phyloP scores from a whole-genome alignment of 2,888 invertebrate species.

The Andrena minutula region DNA sequence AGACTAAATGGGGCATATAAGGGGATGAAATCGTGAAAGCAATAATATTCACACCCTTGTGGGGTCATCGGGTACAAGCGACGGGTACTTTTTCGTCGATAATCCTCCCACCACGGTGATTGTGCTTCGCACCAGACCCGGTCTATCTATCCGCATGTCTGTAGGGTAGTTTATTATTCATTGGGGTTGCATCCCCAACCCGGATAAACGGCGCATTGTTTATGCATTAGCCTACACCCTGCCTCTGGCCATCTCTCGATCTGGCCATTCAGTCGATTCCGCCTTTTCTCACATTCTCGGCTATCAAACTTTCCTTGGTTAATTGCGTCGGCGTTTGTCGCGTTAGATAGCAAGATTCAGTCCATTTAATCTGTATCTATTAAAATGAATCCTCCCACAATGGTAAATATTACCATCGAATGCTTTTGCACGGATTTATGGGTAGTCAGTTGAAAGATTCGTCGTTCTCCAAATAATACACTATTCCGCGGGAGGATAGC shows the following conservation, averaged over 20 bases:
- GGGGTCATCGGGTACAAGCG: slow-evolving; percentile 49
- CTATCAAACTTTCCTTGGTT: slow-evolving; percentile 53
- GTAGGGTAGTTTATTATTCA: slow-evolving; percentile 81
- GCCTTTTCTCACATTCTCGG: slow-evolving; percentile 64
- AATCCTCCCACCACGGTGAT: slow-evolving; percentile 67
- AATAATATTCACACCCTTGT: slow-evolving; percentile 67
- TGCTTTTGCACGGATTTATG: neutral
- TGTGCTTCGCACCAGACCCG: slow-evolving; percentile 62
- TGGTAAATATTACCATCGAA: neutral
- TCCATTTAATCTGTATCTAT: slow-evolving; percentile 17
- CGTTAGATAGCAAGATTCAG: neutral
- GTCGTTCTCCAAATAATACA: slow-evolving; percentile 16
- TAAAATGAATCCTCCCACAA: neutral
- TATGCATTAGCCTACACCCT: slow-evolving; percentile 80
- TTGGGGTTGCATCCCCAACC: slow-evolving; percentile 78
- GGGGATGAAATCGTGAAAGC: slow-evolving; percentile 58
- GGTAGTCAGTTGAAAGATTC: too few species aligned
- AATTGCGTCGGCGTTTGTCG: slow-evolving; percentile 39
- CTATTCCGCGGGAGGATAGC: slow-evolving; percentile 11
- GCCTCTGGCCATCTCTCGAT: slow-evolving; percentile 63
- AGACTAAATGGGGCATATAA: slow-evolving; percentile 33
- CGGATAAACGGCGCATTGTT: slow-evolving; percentile 82
- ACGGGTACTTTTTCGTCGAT: slow-evolving; percentile 72
- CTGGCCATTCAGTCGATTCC: slow-evolving; percentile 61
- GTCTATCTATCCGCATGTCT: slow-evolving; percentile 71